Conservation (phyloP, 2,888 invertebrate genomes). For the Thumatha senex region DNA sequence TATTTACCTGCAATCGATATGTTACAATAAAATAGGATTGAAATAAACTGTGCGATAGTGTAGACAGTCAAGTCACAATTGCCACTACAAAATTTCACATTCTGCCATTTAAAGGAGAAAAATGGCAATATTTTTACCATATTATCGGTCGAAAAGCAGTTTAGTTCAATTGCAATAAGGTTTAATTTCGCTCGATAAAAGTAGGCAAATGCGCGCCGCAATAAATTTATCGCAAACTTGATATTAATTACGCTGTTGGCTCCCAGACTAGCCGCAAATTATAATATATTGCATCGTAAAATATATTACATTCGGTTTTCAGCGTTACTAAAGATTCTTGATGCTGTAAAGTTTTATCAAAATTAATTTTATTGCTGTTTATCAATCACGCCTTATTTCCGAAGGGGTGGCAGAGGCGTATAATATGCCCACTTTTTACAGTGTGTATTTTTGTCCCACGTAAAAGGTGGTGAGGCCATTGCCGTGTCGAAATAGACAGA, state of each 20-base stretch:
- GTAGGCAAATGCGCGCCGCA: slow-evolving; percentile 22
- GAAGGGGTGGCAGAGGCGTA: too few species aligned
- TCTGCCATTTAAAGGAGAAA: slow-evolving; percentile 34
- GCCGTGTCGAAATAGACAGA: too few species aligned
- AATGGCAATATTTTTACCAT: slow-evolving; percentile 8
- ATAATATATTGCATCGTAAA: slow-evolving; percentile 57
- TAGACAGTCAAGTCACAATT: slow-evolving; percentile 16
- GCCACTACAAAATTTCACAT: slow-evolving; percentile 39
- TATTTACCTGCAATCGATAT: too few species aligned
- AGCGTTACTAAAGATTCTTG: slow-evolving; percentile 19
- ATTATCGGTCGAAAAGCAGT: slow-evolving; percentile 12
- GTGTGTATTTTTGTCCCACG: too few species aligned
- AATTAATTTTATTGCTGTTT: background rate
- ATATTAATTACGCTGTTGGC: slow-evolving; percentile 71
- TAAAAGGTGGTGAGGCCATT: too few species aligned
- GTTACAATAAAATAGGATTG: slow-evolving; percentile 4
- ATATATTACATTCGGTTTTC: slow-evolving; percentile 33
- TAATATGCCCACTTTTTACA: too few species aligned
- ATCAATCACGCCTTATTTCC: too few species aligned
- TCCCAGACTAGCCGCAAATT: slow-evolving; percentile 63
- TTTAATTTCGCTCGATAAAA: slow-evolving; percentile 35
- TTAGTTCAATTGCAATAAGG: slow-evolving; percentile 32
- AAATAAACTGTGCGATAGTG: slow-evolving; percentile 10
- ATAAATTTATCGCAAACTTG: slow-evolving; percentile 74
- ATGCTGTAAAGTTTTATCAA: slow-evolving; percentile 24